Base-by-base conservation (phyloP, 2,797 vertebrate genomes). In the Aulostomus chinensis region DNA sequence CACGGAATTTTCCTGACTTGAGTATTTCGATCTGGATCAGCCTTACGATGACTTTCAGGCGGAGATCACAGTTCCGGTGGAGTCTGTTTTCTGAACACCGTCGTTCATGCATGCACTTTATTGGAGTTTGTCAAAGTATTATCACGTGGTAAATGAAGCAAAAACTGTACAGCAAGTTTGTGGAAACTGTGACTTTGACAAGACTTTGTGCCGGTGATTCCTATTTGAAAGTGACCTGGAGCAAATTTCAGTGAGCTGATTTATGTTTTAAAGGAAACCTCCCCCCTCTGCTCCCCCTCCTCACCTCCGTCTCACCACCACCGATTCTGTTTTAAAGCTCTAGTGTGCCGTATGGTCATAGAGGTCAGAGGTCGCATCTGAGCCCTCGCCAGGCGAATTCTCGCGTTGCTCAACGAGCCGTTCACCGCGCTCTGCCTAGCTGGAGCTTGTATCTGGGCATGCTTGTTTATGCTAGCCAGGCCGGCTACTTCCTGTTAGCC, bases 71-170 rank as follows among this genome's bases (percentile, higher is more conserved):
- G 67, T 3, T 46, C 52, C 51, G 76, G 56, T 40, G 65, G 55
- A 62, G 54, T 38, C 38, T 48, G 59, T 74, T 75, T 73, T 74
- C 64, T 62, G 56, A 76, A 70, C 68, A 59, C 73, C 67, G 57
- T 69, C 52, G 54, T 68, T 82, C 69, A 73, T 88, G 85, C 85
- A 88, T 85, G 86, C 82, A 87, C 86, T 86, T 88, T 87, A 84
- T 60, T 55, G 83, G 76, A 84, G 70, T 75, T 48, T 64, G 63
- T 85, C 68, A 43, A 78, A 75, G 68, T 83, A 67, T 73, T 71
- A 68, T 77, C 57, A 60, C n/a, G 57, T 68, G 65, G 68, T 73
- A 40, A 54, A 66, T 29, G 61, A 56, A 74, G 70, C 70, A 73
- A 67, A 79, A 78, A 70, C 37, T 68, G 65, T 65, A 79, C 64